Percentiles rank a stretch among this genome's conserved stretches.
Conservation (phyloP, 2,888 invertebrate species). For the Eumerus sabulonum region DNA sequence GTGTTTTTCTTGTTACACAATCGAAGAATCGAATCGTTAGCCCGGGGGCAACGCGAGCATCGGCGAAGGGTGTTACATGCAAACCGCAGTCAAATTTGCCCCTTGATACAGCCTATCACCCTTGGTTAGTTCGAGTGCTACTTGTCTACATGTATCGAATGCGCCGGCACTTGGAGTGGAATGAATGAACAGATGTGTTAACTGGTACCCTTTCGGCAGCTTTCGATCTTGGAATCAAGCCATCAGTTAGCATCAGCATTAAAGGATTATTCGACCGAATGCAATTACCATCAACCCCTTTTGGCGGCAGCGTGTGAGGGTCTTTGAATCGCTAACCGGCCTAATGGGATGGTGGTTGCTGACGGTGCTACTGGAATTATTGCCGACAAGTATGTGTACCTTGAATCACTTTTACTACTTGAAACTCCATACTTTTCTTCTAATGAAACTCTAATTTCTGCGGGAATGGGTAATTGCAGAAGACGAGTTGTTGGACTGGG, state of each 20-base stretch:
- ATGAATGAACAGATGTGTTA: conserved; percentile 79
- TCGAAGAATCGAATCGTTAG: conserved; percentile 63
- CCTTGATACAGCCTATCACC: conserved; percentile 58
- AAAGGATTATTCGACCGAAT: conserved; percentile 79
- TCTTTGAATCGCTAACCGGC: conserved; percentile 40
- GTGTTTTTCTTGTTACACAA: conserved; percentile 67
- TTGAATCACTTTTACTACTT: conserved; percentile 42
- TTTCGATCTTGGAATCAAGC: conserved; percentile 61
- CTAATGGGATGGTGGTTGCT: conserved; percentile 50
- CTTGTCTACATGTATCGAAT: conserved; percentile 12
- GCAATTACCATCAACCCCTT: conserved; percentile 76
- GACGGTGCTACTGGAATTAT: conserved; percentile 26
- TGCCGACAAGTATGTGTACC: background rate
- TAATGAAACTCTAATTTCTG: conserved; percentile 14
- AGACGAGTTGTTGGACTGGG: background rate
- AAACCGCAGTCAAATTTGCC: conserved; percentile 68
- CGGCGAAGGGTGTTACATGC: conserved; percentile 46
- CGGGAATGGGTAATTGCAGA: conserved; percentile 27
- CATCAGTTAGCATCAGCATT: conserved; percentile 77
- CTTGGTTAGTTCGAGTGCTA: conserved; percentile 1
- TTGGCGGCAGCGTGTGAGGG: conserved; percentile 40
- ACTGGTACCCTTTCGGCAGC: conserved; percentile 76
- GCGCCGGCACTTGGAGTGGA: conserved; percentile 74
- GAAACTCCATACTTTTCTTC: conserved; percentile 19
- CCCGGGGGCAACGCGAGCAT: conserved; percentile 5